phyloP scores from a whole-genome alignment of 2,797 vertebrate genomes.

The Miichthys miiuy region DNA sequence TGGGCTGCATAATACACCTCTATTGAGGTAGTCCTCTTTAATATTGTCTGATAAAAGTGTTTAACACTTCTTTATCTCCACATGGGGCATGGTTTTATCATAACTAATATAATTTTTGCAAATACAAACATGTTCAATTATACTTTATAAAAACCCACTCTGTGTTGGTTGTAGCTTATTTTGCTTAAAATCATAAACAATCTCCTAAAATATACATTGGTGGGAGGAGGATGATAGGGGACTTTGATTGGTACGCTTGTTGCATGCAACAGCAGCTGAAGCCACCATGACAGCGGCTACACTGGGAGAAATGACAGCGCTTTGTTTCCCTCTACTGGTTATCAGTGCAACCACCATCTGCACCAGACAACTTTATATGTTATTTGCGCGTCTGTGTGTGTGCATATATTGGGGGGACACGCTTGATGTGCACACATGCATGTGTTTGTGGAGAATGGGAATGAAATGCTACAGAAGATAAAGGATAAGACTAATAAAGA shows the following conservation, averaged over 20 bases:
- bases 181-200: constrained; percentile 35
- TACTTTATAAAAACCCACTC: neutral
- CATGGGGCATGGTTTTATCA: neutral
- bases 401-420: neutral
- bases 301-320: constrained; percentile 52
- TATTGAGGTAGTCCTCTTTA: constrained; percentile 13
- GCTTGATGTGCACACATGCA: neutral
- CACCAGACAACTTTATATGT: constrained; percentile 4
- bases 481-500: constrained; percentile 6
- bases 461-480: neutral
- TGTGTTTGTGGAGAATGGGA: neutral
- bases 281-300: constrained; percentile 48
- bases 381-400: constrained; percentile 32
- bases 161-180: constrained; percentile 20
- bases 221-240: constrained; percentile 39
- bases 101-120: neutral
- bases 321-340: constrained; percentile 86
- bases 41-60: constrained; percentile 12
- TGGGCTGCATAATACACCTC: constrained; percentile 8
- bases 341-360: constrained; percentile 42
- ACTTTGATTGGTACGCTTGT: constrained; percentile 49
- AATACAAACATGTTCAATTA: neutral
- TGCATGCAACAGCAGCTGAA: constrained; percentile 55
- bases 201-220: constrained; percentile 37
- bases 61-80: constrained; percentile 7